Evolutionary conservation across 2,113 vertebrate genomes (phyloP), one percentile per base, ranked within the genome.

Genomic region (Andinoacara biseriatus): DNA sequence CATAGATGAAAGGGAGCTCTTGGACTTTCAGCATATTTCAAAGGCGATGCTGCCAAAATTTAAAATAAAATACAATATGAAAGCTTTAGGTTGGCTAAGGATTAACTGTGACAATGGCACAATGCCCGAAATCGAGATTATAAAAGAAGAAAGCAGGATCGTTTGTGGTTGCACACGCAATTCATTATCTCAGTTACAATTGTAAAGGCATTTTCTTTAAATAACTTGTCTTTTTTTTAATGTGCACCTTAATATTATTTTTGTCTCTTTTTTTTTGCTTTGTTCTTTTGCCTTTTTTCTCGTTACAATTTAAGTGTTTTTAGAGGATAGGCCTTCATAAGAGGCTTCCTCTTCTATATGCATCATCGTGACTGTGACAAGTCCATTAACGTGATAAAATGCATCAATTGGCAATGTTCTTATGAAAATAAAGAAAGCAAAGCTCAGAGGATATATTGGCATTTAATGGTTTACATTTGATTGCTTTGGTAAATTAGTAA

Each of bases 381-480:
- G 76, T 91, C 90, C 61, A 92, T 92, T 91, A 91, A 78, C 59
- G 76, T 82, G 72, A 90, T 86, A 84, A 87, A 92, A 92, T 74
- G 67, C 89, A 85, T 89, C 89, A 88, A 69, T 65, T 88, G 86
- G 84, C 74, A 86, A 87, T 78, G 80, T 85, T 88, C 63, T 67
- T 26, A 46, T 67, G 62, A 52, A 61, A 65, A 59, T 57, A 72
- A 89, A 85, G 69, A 69, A 91, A 85, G 59, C 76, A 86, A 72
- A 65, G 81, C 88, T 90, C 87, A 76, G 67, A 86, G 87, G 91
- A 86, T 87, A 76, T 78, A 22, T 38, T 94, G 92, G 63, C 90
- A 94, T 93, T 93, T 92, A 89, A 81, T 43, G 4, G 43, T 93
- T 92, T 87, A 91, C 86, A 91, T 85, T 54, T 92, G 91, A 90